Percentiles rank a stretch among this genome's conserved stretches.
phyloP scores from a whole-genome alignment of 2,888 invertebrate genomes.

The Euplagia quadripunctaria region DNA sequence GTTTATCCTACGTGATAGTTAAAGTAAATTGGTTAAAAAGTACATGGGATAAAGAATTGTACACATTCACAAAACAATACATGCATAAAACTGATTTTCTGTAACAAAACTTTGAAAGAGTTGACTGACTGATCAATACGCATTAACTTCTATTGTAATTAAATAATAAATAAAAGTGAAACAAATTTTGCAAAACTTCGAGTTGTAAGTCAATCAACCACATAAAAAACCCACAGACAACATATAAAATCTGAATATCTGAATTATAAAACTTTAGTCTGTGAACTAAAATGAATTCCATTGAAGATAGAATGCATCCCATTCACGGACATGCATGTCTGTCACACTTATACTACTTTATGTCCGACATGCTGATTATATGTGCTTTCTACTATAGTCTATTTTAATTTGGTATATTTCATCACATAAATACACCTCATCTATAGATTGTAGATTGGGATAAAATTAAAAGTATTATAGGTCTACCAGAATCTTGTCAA shows the following conservation, averaged over 20 bases:
- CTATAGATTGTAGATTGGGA: too few species aligned
- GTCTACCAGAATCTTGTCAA: too few species aligned
- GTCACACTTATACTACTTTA: too few species aligned
- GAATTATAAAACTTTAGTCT: background rate
- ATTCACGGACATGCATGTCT: background rate
- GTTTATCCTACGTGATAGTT: conserved; percentile 22
- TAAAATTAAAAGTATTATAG: too few species aligned
- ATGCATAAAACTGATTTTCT: conserved; percentile 3
- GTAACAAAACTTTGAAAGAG: conserved; percentile 13
- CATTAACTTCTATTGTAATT: conserved; percentile 13
- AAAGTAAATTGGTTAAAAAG: conserved; percentile 33
- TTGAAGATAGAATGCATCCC: background rate
- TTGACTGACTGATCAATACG: conserved; percentile 5
- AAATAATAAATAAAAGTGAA: conserved; percentile 29
- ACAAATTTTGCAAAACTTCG: conserved; percentile 45
- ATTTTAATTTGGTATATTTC: too few species aligned
- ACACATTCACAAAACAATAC: conserved; percentile 25
- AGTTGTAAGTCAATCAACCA: conserved; percentile 49
- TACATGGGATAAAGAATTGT: conserved; percentile 23
- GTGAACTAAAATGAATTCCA: background rate
- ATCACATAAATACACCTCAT: too few species aligned
- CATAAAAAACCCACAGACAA: conserved; percentile 39
- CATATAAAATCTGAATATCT: background rate
- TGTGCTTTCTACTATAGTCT: too few species aligned
- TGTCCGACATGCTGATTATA: too few species aligned